Base-by-base conservation (phyloP, 2,797 vertebrate genomes). In the Hafferia zeledoni region DNA sequence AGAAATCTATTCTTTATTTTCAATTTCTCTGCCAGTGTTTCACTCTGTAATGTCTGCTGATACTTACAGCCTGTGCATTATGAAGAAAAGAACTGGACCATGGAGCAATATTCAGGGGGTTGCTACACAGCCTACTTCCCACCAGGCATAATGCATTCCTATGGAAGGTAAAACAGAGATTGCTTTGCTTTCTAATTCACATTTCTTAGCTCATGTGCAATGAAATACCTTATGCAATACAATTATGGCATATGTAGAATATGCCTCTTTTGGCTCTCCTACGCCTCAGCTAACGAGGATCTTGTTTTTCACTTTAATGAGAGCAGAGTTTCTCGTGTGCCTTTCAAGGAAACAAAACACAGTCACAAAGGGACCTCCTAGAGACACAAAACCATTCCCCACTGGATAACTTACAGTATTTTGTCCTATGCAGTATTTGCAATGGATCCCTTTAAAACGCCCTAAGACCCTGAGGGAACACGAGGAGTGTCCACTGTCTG, bases 121-220 rank as follows among this genome's bases (percentile, higher is more conserved):
- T 98, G 98, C 76, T 98, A 98, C 81, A 98, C 98, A 27, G 97
- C 98, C 53, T 98, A 97, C 93, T 98, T 98, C 86, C 98, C 98
- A 49, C 98, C 98, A 43, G 98, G 98, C 64, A 97, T 98, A 71
- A 98, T 98, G 97, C 90, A 96, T 75, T 96, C 97, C n/a, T 98
- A 97, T 43, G 98, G 98, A 96, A 98, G 98, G 98, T 98, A 98
- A 75, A 84, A 27, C n/a, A 52, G 27, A 85, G 43, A 83, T 80
- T 6, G 5, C 23, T 78, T 86, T 74, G 27, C 81, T 80, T 67
- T 56, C 52, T 44, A 24, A 57, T 57, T 46, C 74, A 67, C 33
- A 14, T 49, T 86, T 60, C 75, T 75, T 49, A 80, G 50, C 76
- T 81, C 14, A 2, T 12, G 1, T 57, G 39, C 33, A 37, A 2